Conservation (phyloP, 2,797 vertebrate species). For the Brotula barbata region DNA sequence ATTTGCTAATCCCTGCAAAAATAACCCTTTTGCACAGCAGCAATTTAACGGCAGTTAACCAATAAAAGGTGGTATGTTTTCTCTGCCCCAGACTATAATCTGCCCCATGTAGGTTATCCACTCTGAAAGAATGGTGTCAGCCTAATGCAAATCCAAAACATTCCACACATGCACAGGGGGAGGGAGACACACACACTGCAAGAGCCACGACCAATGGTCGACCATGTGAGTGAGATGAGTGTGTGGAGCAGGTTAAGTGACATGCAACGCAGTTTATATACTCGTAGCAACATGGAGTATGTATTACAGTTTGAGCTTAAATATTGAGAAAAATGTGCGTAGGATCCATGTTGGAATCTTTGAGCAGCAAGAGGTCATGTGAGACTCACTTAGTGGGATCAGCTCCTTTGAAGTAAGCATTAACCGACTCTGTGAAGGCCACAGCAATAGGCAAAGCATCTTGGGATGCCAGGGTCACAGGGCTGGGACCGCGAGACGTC, state of each 20-base stretch:
- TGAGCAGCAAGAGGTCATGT: conserved; percentile 68
- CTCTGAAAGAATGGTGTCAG: conserved; percentile 79
- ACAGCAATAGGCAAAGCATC: conserved; percentile 95
- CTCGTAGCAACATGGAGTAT: not conserved
- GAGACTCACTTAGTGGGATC: conserved; percentile 93
- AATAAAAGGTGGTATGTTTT: conserved; percentile 78
- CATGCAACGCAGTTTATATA: not conserved
- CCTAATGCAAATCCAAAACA: conserved; percentile 57
- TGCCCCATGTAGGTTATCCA: conserved; percentile 71
- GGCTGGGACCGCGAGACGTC: conserved; percentile 96
- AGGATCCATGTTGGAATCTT: conserved; percentile 29
- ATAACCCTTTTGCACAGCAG: conserved; percentile 73
- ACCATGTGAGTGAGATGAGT: not conserved
- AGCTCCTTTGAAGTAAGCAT: conserved; percentile 99
- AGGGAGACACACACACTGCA: conserved; percentile 7
- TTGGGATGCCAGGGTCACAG: conserved; percentile 93
- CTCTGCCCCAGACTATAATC: conserved; percentile 74
- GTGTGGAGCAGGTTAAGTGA: not conserved
- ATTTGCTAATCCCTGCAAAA: conserved; percentile 77
- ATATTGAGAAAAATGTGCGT: conserved; percentile 47
- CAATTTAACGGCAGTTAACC: conserved; percentile 79
- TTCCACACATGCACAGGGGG: conserved; percentile 55
- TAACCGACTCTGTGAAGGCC: conserved; percentile 97
- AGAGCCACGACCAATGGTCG: conserved; percentile 6
- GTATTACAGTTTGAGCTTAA: conserved; percentile 39